A percentile compares a stretch with the other conserved stretches of the same genome.
These are phyloP conservation scores for Pterostichus niger DNA, from an alignment of 2,888 invertebrate genomes.

Conservation along the genomic window DNA sequence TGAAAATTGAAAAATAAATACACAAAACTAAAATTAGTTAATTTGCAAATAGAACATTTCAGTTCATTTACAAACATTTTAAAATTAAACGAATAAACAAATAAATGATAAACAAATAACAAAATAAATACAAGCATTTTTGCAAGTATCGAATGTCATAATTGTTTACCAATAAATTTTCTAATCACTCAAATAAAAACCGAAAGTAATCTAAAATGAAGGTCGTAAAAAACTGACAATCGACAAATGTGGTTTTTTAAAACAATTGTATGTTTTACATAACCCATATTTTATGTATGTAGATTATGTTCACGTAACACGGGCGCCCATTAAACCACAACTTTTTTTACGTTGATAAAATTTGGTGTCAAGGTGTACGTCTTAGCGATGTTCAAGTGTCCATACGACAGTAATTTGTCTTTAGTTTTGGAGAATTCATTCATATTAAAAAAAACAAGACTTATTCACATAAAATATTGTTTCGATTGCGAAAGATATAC, in stretches of 20 bases:
- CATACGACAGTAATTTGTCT: neutral
- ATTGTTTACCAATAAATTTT: neutral
- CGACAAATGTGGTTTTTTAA: conserved; percentile 27
- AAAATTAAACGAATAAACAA: neutral
- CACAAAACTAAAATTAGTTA: conserved; percentile 7
- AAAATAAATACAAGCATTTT: neutral
- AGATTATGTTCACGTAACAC: conserved; percentile 39
- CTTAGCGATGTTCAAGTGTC: conserved; percentile 31
- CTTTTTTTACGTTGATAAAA: conserved; percentile 28
- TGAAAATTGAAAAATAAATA: neutral
- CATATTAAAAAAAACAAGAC: neutral
- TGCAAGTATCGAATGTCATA: neutral
- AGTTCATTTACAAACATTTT: neutral
- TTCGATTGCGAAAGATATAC: neutral
- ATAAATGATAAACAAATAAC: neutral
- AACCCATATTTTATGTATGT: conserved; percentile 45
- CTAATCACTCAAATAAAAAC: conserved; percentile 11
- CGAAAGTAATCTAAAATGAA: conserved; percentile 11
- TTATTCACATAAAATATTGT: conserved; percentile 2
- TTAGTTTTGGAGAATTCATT: conserved; percentile 15
- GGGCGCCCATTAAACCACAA: neutral
- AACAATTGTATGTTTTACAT: conserved; percentile 33
- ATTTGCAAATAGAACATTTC: neutral
- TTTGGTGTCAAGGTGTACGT: conserved; percentile 47
- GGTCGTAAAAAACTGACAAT: conserved; percentile 25